Evolutionary conservation across 1,140 invertebrate species (phyloP).

Genomic region (Drosophila paulistorum): DNA sequence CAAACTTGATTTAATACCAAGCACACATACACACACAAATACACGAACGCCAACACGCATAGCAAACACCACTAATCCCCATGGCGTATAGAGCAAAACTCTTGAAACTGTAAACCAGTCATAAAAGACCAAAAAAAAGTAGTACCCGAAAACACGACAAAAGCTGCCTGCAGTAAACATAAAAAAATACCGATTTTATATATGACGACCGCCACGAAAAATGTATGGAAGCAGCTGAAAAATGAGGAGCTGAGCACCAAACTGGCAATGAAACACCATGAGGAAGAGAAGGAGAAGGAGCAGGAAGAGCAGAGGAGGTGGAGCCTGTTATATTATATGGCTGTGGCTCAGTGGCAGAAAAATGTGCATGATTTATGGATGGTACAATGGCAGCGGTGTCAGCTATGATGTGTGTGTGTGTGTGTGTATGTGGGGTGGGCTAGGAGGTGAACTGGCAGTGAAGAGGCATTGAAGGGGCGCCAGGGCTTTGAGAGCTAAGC

Average conservation of each 20-base stretch:
- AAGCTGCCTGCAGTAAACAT: slow-evolving; percentile 75
- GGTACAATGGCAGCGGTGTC: slow-evolving; percentile 51
- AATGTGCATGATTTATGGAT: slow-evolving; percentile 79
- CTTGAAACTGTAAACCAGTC: slow-evolving; percentile 71
- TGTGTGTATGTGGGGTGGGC: background rate
- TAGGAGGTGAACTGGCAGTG: too few species aligned
- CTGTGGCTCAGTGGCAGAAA: slow-evolving; percentile 76
- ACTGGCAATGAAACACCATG: background rate
- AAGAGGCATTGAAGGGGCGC: background rate
- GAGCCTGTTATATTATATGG: slow-evolving; percentile 65
- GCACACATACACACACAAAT: background rate
- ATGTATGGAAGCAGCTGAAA: slow-evolving; percentile 70
- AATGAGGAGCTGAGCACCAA: slow-evolving; percentile 47
- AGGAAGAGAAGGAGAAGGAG: slow-evolving; percentile 4
- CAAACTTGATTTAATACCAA: background rate
- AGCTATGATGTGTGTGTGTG: slow-evolving; percentile 25
- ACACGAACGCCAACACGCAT: background rate
- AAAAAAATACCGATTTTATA: slow-evolving; percentile 54
- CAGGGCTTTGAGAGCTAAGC: slow-evolving; percentile 42
- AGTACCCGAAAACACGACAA: slow-evolving; percentile 62
- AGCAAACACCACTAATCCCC: slow-evolving; percentile 53
- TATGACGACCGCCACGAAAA: slow-evolving; percentile 65
- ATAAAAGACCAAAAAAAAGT: slow-evolving; percentile 54
- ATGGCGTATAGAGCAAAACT: slow-evolving; percentile 39
- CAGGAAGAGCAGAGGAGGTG: background rate